These are phyloP conservation scores for Oikopleura vanhoeffeni DNA, from an alignment of 23 tunicate species.

Conservation along the genomic window DNA sequence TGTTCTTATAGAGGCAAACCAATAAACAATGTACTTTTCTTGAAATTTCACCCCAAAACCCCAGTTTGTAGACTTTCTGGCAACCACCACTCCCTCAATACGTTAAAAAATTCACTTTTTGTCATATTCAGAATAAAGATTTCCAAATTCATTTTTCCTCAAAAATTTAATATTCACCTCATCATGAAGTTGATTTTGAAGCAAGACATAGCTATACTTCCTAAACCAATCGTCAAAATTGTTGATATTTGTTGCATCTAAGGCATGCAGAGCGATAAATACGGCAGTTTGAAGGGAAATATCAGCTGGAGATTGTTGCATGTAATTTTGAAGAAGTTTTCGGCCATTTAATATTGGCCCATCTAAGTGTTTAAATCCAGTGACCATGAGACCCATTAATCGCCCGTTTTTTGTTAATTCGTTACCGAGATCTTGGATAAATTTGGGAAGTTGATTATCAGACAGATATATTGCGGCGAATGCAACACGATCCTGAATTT, in stretches of 20 bases:
- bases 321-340: background rate
- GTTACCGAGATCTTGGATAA: background rate
- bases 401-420: background rate
- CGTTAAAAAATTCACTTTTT: no score
- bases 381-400: background rate
- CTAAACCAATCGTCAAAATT: no score
- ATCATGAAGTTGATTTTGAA: no score
- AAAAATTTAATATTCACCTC: no score
- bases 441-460: background rate
- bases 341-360: background rate
- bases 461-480: constrained; percentile 14
- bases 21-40: no score
- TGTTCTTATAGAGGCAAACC: no score
- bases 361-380: background rate
- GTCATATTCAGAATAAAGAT: no score
- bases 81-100: no score
- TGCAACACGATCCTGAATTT: background rate
- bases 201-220: no score
- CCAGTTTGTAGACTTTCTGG: no score
- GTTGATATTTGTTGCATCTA: background rate
- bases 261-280: background rate
- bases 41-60: no score
- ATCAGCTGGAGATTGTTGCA: background rate
- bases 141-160: no score
- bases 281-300: background rate